Conservation (phyloP, 2,113 vertebrate species). For the Tricholaema leucomelas region DNA sequence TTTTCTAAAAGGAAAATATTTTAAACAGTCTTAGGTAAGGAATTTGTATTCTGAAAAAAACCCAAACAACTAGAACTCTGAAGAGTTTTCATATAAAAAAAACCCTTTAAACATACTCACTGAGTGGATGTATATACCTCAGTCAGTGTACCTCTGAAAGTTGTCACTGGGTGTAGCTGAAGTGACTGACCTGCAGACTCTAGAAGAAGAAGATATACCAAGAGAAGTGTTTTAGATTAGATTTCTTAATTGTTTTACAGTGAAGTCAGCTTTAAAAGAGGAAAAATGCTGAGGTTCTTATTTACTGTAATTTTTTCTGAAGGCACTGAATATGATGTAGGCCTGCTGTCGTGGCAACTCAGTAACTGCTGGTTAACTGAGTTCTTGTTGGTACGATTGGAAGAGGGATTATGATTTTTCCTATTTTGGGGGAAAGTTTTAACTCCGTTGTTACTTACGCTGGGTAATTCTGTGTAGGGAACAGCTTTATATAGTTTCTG, state of each 20-base stretch:
- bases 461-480: background rate
- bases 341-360: background rate
- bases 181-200: background rate
- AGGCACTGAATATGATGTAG: background rate
- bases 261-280: background rate
- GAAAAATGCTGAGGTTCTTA: background rate
- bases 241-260: background rate
- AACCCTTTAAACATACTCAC: background rate
- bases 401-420: background rate
- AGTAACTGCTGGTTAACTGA: background rate
- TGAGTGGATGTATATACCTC: background rate
- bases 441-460: background rate
- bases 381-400: background rate
- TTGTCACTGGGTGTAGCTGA: background rate
- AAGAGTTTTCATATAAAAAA: background rate
- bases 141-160: background rate
- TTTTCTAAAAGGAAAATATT: background rate
- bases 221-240: background rate
- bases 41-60: background rate
- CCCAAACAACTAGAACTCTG: background rate
- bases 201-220: background rate
- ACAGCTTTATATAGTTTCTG: background rate
- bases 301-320: background rate
- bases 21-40: background rate
- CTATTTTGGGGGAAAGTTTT: background rate